These are phyloP conservation scores for Myotis myotis DNA, from an alignment of 2,797 vertebrate species.

Conservation along the genomic window DNA sequence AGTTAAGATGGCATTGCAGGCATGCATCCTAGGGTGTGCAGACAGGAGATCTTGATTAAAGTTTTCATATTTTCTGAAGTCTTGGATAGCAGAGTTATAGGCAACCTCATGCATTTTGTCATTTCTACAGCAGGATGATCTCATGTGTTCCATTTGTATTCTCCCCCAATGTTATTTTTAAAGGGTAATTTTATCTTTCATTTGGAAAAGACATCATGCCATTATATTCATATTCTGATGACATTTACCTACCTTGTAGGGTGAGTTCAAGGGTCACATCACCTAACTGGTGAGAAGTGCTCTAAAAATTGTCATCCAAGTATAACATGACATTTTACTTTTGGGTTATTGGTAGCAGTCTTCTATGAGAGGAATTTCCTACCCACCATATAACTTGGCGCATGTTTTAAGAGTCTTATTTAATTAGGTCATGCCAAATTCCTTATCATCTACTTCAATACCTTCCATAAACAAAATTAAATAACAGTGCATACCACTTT, in stretches of 20 bases:
- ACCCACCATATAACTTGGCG: background rate
- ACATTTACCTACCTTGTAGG: background rate
- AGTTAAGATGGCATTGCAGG: background rate
- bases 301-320: slow-evolving; percentile 7
- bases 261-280: background rate
- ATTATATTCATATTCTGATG: background rate
- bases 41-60: background rate
- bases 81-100: background rate
- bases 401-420: background rate
- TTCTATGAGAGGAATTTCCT: background rate
- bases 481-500: background rate
- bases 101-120: background rate
- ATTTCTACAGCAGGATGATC: background rate
- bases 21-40: background rate
- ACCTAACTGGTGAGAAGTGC: background rate
- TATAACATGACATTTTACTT: background rate
- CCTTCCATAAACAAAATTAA: background rate
- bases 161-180: slow-evolving; percentile 16
- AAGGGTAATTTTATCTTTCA: slow-evolving; percentile 24
- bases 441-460: background rate
- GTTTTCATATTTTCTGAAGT: background rate
- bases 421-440: background rate
- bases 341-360: background rate
- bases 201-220: background rate
- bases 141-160: background rate